Base-by-base conservation (phyloP, 2,888 invertebrate species). In the Clanis bilineata region DNA sequence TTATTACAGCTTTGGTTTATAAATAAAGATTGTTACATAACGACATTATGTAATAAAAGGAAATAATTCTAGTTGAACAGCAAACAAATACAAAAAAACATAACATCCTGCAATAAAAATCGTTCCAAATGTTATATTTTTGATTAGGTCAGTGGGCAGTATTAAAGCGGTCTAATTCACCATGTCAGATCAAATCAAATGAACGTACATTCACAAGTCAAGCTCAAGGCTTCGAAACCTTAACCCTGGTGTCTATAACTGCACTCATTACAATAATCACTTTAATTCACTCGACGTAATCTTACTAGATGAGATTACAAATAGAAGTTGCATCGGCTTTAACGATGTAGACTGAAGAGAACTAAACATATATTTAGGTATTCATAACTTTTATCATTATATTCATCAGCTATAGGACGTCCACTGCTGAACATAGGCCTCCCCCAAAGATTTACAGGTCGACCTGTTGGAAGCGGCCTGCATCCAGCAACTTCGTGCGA, bases 171-270 rank as follows among this genome's bases (percentile, higher is more conserved):
- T 64, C 60, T 66, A 69, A 67, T 69, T 73, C 65, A 64, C 68
- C 64, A 67, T 77, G 79, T 80, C 76, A 65, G 68, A 63, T 76
- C 71, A 66, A 72, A 73, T 74, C 66, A 72, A 65, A 59, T 64
- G 63, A 64, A 71, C 59, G 70, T 72, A 68, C 72, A 81, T 75
- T 85, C 85, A 85, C 85, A 82, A 88, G 85, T 88, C 88, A 90
- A 90, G 88, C 88, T 88, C 90, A 90, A 89, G 88, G 88, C 63
- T 69, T 51, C 39, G 55, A 75, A 77, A 76, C 81, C 80, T 83
- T 88, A 84, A 86, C 82, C 86, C 79, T 82, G 77, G 61, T 64
- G 70, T 64, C 68, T 61, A 74, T 68, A n/a, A n/a, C n/a, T 69
- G 70, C 72, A 70, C 70, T 72, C 61, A 66, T 69, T 74, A 72